Evolutionary conservation across 2,113 vertebrate genomes (phyloP), one percentile per base, ranked within the genome.

Genomic region (Hylia prasina): DNA sequence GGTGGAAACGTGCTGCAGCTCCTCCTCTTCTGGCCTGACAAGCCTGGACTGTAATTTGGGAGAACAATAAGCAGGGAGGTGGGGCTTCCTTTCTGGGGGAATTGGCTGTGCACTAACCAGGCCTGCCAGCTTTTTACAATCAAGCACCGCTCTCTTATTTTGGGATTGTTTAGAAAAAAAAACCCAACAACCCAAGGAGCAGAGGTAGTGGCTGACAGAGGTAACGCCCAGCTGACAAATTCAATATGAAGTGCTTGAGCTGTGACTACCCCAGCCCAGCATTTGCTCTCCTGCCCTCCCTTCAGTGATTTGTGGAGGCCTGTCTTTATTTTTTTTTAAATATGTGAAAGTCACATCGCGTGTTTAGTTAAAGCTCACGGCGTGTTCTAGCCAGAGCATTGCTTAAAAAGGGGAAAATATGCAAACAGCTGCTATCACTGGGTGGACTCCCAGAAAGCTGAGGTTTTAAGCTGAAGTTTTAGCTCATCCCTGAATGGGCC

Each of bases 321-420:
- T n/a, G 24, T 33, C 35, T 35, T 45, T 48, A 40, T 44, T 53
- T 73, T 13, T 71, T 83, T 54, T 87, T 12, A 12, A 68, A 83
- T 76, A 89, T 9, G 68, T 25, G 31, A 68, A 87, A 72, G 64
- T 57, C 76, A 65, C 0, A 3, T 91, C 90, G 82, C 53, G 76
- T 82, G 93, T 92, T 96, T 81, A 90, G 87, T 58, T 91, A 85
- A 89, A 91, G 86, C 93, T 96, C 83, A 63, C 0, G 3, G 53
- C 11, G 2, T 31, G 42, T 69, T 71, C 89, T 70, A 15, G 24
- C 90, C 90, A 91, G 78, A 69, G 7, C 79, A 61, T 93, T 93
- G 83, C 97, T 97, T 96, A 95, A 97, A 97, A 97, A 97, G 97
- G 97, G 93, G 96, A 97, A 97, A 96, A 95, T 96, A 97, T 97